Evolutionary conservation across 2,888 invertebrate genomes (phyloP).

Genomic region (Latheticus oryzae): DNA sequence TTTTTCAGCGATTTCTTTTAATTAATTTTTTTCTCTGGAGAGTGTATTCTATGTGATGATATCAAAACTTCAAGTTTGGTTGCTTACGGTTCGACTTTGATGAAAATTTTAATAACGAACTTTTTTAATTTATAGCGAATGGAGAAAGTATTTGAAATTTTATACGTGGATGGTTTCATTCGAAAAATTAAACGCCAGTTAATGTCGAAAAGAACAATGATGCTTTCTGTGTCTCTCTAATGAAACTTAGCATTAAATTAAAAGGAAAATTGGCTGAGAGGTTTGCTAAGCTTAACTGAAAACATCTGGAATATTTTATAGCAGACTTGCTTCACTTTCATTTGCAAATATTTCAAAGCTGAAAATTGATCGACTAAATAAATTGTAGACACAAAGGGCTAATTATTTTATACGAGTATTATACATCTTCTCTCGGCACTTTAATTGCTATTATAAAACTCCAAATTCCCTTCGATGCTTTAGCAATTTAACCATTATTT

Average conservation of each 20-base stretch:
- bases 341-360: slow-evolving; percentile 22
- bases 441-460: slow-evolving; percentile 32
- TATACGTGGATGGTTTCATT: slow-evolving; percentile 41
- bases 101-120: slow-evolving; percentile 41
- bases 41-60: too few relatives aligned
- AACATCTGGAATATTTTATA: slow-evolving; percentile 21
- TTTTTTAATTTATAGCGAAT: slow-evolving; percentile 40
- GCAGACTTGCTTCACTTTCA: slow-evolving; percentile 13
- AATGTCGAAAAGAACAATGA: slow-evolving; percentile 19
- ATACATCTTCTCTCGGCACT: slow-evolving; percentile 26
- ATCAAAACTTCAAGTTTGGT: slow-evolving; percentile 10
- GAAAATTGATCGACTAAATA: slow-evolving; percentile 28
- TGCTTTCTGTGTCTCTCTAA: slow-evolving; percentile 26
- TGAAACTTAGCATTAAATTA: slow-evolving; percentile 32
- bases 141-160: slow-evolving; percentile 34
- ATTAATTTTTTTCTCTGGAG: slow-evolving; percentile 25
- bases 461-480: slow-evolving; percentile 15
- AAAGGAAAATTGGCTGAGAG: slow-evolving; percentile 28
- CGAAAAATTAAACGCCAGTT: slow-evolving; percentile 38
- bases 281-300: too few relatives aligned
- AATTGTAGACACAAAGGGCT: slow-evolving; percentile 24
- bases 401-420: slow-evolving; percentile 30
- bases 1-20: slow-evolving; percentile 10
- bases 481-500: slow-evolving; percentile 24
- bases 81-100: slow-evolving; percentile 27